A percentile compares a stretch with the other conserved stretches of the same genome.
These are phyloP conservation scores for Phyllostomus hastatus DNA, from an alignment of 2,113 vertebrate genomes.

Conservation along the genomic window DNA sequence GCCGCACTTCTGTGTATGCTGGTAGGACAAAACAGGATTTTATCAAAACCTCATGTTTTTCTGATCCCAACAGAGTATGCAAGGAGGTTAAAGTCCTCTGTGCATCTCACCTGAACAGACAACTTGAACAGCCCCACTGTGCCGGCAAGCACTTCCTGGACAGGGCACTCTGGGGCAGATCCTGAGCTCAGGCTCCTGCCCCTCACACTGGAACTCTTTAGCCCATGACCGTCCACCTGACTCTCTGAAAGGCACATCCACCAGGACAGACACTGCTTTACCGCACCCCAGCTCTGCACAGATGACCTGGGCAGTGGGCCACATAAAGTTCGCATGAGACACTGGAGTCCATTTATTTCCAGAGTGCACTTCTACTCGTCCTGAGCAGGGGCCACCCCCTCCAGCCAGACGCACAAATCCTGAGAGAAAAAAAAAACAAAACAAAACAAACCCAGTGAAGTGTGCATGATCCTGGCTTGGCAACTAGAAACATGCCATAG, in stretches of 20 bases:
- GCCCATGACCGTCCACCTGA: neutral
- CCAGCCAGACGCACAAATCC: conserved; percentile 27
- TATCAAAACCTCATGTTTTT: neutral
- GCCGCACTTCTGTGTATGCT: conserved; percentile 22
- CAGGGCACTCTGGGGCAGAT: neutral
- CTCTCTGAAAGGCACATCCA: neutral
- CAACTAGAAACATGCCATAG: neutral
- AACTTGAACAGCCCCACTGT: too few species aligned
- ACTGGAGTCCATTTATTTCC: neutral
- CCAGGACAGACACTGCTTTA: neutral
- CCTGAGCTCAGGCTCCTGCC: neutral
- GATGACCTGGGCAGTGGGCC: conserved; percentile 35
- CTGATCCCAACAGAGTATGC: neutral
- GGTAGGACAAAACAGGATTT: neutral
- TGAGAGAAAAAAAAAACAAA: neutral
- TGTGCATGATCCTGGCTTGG: neutral
- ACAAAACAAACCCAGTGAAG: neutral
- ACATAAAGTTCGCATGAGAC: neutral
- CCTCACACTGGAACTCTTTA: neutral
- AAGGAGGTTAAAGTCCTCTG: neutral
- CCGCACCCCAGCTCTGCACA: conserved; percentile 32
- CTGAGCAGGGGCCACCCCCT: neutral
- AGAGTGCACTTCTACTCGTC: neutral
- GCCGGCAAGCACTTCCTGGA: too few species aligned
- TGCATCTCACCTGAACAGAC: conserved; percentile 3